Conservation (phyloP, 2,888 invertebrate species). For the Agrilus biguttatus region DNA sequence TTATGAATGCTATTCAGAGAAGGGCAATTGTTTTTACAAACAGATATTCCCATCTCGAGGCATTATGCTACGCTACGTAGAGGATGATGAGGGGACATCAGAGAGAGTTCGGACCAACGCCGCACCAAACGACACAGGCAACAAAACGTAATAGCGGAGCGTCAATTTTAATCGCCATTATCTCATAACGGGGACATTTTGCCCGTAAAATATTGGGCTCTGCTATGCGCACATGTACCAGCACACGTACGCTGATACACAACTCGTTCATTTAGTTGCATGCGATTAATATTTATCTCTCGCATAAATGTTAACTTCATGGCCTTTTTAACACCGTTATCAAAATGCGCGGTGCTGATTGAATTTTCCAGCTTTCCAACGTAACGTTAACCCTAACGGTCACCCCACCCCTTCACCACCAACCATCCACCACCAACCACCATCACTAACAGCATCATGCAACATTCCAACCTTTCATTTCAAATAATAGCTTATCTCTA, state of each 20-base stretch:
- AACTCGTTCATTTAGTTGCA: slow-evolving; percentile 22
- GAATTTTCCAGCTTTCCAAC: slow-evolving; percentile 10
- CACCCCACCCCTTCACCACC: too few relatives aligned
- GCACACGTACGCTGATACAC: slow-evolving; percentile 1
- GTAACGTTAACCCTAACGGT: not conserved
- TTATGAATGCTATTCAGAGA: too few relatives aligned
- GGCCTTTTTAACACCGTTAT: slow-evolving; percentile 21
- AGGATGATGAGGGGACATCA: slow-evolving; percentile 7
- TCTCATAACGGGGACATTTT: slow-evolving; percentile 28
- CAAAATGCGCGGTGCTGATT: slow-evolving; percentile 13
- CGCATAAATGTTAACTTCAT: slow-evolving; percentile 19
- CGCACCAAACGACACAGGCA: slow-evolving; percentile 19
- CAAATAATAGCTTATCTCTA: too few relatives aligned
- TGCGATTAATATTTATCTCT: slow-evolving; percentile 24
- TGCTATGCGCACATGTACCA: slow-evolving; percentile 21
- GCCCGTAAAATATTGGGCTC: slow-evolving; percentile 26
- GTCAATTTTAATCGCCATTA: slow-evolving; percentile 27
- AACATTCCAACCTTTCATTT: too few relatives aligned
- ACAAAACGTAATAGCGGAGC: slow-evolving; percentile 25
- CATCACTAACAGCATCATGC: too few relatives aligned
- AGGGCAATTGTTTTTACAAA: too few relatives aligned
- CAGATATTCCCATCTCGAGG: too few relatives aligned
- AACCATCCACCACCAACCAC: too few relatives aligned
- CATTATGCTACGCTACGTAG: too few relatives aligned
- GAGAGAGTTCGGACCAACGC: slow-evolving; percentile 6